These are phyloP conservation scores for Chalcosyrphus nemorum DNA, from an alignment of 2,888 invertebrate species.

Conservation along the genomic window DNA sequence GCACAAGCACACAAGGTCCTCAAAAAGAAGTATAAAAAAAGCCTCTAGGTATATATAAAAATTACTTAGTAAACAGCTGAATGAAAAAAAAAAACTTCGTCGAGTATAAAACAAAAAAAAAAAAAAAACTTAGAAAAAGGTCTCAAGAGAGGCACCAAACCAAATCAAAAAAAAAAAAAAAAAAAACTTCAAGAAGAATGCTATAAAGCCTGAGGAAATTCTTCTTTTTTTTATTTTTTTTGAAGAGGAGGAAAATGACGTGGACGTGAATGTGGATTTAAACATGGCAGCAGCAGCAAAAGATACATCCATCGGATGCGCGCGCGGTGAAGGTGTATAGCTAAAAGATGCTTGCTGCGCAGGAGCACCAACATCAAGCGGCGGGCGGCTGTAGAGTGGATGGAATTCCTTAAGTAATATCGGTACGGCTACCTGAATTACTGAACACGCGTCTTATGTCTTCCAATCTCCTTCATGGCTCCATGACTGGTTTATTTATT, in stretches of 20 bases:
- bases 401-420: constrained; percentile 76
- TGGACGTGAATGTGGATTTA: constrained; percentile 59
- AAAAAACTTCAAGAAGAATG: constrained; percentile 28
- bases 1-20: constrained; percentile 1
- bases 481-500: constrained; percentile 72
- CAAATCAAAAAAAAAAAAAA: constrained; percentile 29
- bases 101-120: constrained; percentile 17
- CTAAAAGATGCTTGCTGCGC: too few species aligned
- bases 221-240: too few species aligned
- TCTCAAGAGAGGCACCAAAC: constrained; percentile 50
- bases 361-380: background rate
- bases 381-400: constrained; percentile 38
- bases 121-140: constrained; percentile 20
- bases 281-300: constrained; percentile 54
- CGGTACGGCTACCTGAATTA: constrained; percentile 78
- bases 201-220: constrained; percentile 36
- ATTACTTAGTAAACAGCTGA: constrained; percentile 40
- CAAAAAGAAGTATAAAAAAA: constrained; percentile 5
- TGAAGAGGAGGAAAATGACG: constrained; percentile 57
- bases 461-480: constrained; percentile 73
- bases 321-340: constrained; percentile 35
- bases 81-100: constrained; percentile 15
- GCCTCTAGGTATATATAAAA: background rate
- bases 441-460: constrained; percentile 78
- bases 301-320: constrained; percentile 64